These are phyloP conservation scores for Rachycentron canadum DNA, from an alignment of 2,797 vertebrate genomes.

Conservation along the genomic window DNA sequence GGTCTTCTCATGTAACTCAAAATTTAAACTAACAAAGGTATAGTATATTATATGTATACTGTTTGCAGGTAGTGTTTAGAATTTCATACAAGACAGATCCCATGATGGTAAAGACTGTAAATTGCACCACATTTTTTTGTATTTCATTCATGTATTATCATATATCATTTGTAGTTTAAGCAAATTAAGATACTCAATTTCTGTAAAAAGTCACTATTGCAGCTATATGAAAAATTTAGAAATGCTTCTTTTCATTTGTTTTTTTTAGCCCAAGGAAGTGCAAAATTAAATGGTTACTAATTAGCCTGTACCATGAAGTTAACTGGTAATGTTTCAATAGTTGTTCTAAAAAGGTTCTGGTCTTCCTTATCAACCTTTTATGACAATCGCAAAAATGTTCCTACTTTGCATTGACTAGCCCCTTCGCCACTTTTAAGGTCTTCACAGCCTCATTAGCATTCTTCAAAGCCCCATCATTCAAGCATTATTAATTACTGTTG, in stretches of 20 bases:
- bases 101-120: neutral
- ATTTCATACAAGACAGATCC: neutral
- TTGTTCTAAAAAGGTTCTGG: neutral
- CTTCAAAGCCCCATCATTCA: conserved; percentile 50
- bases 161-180: neutral
- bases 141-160: neutral
- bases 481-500: conserved; percentile 66
- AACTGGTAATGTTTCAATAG: conserved; percentile 26
- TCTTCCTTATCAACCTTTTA: neutral
- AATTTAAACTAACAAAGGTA: too few relatives aligned
- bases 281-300: neutral
- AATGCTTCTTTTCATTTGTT: too few relatives aligned
- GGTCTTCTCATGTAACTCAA: neutral
- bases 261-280: neutral
- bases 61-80: neutral
- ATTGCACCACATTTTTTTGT: neutral
- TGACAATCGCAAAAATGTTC: conserved; percentile 10
- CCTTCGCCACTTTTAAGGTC: neutral
- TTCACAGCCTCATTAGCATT: conserved; percentile 45
- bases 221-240: neutral
- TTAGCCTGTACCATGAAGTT: neutral
- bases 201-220: neutral
- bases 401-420: neutral
- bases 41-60: neutral
- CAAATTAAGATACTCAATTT: conserved; percentile 10